These are phyloP conservation scores for Ctenopoma kingsleyae DNA, from an alignment of 2,797 vertebrate species.

Conservation along the genomic window DNA sequence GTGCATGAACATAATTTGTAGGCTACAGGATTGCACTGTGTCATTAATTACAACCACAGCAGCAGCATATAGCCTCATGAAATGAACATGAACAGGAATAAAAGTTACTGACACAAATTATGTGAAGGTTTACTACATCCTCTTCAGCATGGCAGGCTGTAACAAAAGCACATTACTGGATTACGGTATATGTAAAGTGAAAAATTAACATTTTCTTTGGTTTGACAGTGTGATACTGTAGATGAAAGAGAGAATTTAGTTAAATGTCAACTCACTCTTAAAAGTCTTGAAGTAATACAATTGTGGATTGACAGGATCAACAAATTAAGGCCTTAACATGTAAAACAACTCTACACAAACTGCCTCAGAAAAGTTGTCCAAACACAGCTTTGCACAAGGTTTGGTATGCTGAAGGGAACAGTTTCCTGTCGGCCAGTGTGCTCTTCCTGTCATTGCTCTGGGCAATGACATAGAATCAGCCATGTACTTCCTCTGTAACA, in stretches of 20 bases:
- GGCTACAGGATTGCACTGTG: no score
- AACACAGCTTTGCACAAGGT: constrained; percentile 62
- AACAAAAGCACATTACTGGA: constrained; percentile 2
- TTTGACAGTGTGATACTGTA: not conserved
- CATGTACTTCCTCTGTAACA: constrained; percentile 68
- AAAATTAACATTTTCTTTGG: not conserved
- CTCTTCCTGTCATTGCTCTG: constrained; percentile 63
- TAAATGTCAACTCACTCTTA: not conserved
- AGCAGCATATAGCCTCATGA: not conserved
- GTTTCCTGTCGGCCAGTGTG: constrained; percentile 68
- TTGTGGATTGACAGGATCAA: not conserved
- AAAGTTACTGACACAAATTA: not conserved
- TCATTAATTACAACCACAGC: no score
- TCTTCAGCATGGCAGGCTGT: not conserved
- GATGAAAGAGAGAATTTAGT: not conserved
- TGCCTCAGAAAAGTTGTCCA: constrained; percentile 54
- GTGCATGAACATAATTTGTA: no score
- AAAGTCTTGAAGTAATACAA: not conserved
- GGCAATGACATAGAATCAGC: constrained; percentile 46
- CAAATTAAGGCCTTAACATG: constrained; percentile 14
- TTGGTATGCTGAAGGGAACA: constrained; percentile 51
- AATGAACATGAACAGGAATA: not conserved
- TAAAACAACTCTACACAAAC: constrained; percentile 63
- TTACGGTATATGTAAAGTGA: no score
- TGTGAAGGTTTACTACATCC: constrained; percentile 2